These are phyloP conservation scores for Tinea trinotella DNA, from an alignment of 2,888 invertebrate genomes.

Conservation along the genomic window DNA sequence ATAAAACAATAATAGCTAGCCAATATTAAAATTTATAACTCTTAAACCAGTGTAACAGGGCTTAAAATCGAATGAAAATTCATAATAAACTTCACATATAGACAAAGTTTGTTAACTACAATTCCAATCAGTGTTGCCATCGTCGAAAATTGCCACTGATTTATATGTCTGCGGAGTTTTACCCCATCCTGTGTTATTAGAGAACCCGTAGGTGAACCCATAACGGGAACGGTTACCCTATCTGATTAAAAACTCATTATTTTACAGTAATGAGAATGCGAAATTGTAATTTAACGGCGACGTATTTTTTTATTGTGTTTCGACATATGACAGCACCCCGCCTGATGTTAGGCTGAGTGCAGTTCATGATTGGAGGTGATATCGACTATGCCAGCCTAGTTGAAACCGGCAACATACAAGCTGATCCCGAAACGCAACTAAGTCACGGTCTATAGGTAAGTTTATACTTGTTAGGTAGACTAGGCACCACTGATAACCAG, in stretches of 20 bases:
- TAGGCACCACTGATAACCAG: too few relatives aligned
- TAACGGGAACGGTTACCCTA: conserved; percentile 19
- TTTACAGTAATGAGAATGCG: neutral
- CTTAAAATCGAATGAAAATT: neutral
- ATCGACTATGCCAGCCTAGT: too few relatives aligned
- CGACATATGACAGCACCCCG: too few relatives aligned
- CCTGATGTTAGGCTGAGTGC: too few relatives aligned
- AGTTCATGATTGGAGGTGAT: too few relatives aligned
- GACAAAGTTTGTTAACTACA: conserved; percentile 32
- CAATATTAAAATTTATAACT: neutral
- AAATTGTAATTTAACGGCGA: too few relatives aligned
- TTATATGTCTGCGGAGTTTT: conserved; percentile 55
- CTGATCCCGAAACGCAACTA: too few relatives aligned
- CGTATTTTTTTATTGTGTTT: too few relatives aligned
- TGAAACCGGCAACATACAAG: too few relatives aligned
- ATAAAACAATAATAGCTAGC: neutral
- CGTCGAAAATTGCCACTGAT: conserved; percentile 48
- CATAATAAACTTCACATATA: conserved; percentile 1
- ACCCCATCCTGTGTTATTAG: conserved; percentile 22
- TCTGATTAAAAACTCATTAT: conserved; percentile 14
- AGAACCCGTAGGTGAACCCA: conserved; percentile 7
- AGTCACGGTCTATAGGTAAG: too few relatives aligned
- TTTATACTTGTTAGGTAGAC: too few relatives aligned
- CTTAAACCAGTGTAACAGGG: neutral
- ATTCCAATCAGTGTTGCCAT: conserved; percentile 48